These are phyloP conservation scores for Drosophila lacteicornis DNA, from an alignment of 1,140 invertebrate genomes.

Conservation along the genomic window DNA sequence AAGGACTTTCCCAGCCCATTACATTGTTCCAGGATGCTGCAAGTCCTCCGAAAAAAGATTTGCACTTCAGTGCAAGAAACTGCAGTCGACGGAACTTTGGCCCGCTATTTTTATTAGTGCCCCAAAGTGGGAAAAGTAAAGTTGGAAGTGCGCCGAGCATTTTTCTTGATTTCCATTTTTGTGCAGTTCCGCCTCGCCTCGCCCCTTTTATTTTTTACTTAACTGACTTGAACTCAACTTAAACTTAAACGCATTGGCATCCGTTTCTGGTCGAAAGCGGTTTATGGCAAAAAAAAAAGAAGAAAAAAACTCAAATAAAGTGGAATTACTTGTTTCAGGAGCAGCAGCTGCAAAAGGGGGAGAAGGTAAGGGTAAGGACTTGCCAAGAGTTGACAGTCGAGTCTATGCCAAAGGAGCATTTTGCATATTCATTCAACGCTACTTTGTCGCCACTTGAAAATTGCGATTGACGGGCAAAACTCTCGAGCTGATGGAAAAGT, in stretches of 20 bases:
- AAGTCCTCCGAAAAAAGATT: conserved; percentile 16
- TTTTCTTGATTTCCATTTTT: conserved; percentile 63
- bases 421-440: conserved; percentile 75
- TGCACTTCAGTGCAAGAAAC: conserved; percentile 27
- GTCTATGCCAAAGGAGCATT: conserved; percentile 42
- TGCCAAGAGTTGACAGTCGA: conserved; percentile 38
- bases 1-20: neutral
- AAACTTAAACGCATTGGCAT: conserved; percentile 55
- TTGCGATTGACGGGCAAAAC: conserved; percentile 44
- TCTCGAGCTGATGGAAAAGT: conserved; percentile 62
- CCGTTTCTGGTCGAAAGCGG: conserved; percentile 48
- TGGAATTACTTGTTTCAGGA: conserved; percentile 65
- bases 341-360: conserved; percentile 1
- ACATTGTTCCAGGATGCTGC: conserved; percentile 2
- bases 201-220: neutral
- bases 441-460: conserved; percentile 66
- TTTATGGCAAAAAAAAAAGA: conserved; percentile 32
- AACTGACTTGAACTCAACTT: conserved; percentile 45
- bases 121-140: conserved; percentile 24
- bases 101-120: conserved; percentile 38
- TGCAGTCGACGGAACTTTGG: conserved; percentile 30
- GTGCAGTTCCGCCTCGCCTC: conserved; percentile 5
- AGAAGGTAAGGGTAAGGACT: conserved; percentile 2
- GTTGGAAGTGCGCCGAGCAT: conserved; percentile 44
- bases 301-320: conserved; percentile 71